A percentile compares a stretch with the other conserved stretches of the same genome.
Evolutionary conservation across 2,888 invertebrate species (phyloP).

Genomic region (Conus canariensis): DNA sequence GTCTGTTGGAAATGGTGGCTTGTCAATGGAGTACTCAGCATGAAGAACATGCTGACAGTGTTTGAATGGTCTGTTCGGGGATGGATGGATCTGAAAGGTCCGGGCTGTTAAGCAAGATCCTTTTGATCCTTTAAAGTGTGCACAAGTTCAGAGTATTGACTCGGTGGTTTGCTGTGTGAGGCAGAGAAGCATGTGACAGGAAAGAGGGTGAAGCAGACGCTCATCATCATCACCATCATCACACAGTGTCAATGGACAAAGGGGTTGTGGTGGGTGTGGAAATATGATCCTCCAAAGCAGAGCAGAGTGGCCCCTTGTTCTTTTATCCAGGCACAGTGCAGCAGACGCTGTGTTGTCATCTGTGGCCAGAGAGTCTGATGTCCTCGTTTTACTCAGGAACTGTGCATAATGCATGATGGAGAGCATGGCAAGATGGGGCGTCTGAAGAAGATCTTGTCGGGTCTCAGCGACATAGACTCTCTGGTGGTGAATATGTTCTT

Average conservation of each 20-base stretch:
- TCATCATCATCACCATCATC: neutral
- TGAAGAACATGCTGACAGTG: neutral
- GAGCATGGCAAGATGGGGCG: constrained; percentile 66
- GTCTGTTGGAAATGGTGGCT: constrained; percentile 40
- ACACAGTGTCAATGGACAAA: neutral
- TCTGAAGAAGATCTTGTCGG: constrained; percentile 65
- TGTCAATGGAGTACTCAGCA: constrained; percentile 18
- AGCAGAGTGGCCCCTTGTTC: neutral
- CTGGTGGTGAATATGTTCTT: constrained; percentile 61
- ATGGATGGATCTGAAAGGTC: neutral
- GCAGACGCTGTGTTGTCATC: neutral
- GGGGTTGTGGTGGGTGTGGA: neutral
- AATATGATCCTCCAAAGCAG: neutral
- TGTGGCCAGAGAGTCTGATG: neutral
- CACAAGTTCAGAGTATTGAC: neutral
- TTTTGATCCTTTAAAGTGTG: neutral
- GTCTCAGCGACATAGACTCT: constrained; percentile 73
- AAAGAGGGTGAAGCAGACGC: neutral
- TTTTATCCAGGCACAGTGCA: neutral
- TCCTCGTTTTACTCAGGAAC: neutral
- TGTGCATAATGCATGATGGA: constrained; percentile 64
- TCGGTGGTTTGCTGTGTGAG: neutral
- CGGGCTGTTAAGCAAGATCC: neutral
- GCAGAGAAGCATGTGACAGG: constrained; percentile 16
- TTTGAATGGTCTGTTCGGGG: neutral